Base-by-base conservation (phyloP, 2,888 invertebrate genomes). In the Cephus runcator region DNA sequence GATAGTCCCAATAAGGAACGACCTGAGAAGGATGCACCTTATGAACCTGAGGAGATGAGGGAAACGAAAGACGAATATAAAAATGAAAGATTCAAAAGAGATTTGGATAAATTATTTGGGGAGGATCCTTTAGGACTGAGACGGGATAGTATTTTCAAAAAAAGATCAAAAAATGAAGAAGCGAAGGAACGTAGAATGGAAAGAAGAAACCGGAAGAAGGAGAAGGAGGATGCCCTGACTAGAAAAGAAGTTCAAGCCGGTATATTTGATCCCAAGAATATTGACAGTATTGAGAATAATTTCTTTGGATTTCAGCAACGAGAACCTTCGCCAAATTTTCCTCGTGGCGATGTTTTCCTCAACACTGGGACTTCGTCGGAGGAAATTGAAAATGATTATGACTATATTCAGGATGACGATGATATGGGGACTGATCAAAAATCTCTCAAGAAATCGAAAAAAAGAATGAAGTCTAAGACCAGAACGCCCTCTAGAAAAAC, bases 241-340 rank as follows among this genome's bases (percentile, higher is more conserved):
- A 76, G 36, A 35, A 79, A 79, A 69, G 80, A 81, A 4, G 73
- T 69, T 2, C 76, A 75, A 23, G 12, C 80, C 0, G 73, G 75
- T 9, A 73, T 76, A 35, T 80, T 81, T 31, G 81, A 82, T 73
- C 40, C 73, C 2, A 74, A 68, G 9, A 75, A 34, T 11, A 69
- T 34, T 12, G 83, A 85, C 11, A 87, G 82, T 76, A 78, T 33
- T 1, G 87, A 88, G 12, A 85, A 87, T 40, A 82, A 84, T 69
- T 90, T 88, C 73, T 86, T 85, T 34, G 88, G 86, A 3, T 86
- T 89, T 77, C 77, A 81, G 12, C 69, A 77, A 31, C 80, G 75
- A 23, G 80, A 85, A 9, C 85, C 87, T 0, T 11, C 80, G 0
- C 77, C 81, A 15, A 81, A 81, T 31, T 90, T 88, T 31, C 87